phyloP scores from a whole-genome alignment of 2,888 invertebrate genomes.

The Prosapia bicincta region DNA sequence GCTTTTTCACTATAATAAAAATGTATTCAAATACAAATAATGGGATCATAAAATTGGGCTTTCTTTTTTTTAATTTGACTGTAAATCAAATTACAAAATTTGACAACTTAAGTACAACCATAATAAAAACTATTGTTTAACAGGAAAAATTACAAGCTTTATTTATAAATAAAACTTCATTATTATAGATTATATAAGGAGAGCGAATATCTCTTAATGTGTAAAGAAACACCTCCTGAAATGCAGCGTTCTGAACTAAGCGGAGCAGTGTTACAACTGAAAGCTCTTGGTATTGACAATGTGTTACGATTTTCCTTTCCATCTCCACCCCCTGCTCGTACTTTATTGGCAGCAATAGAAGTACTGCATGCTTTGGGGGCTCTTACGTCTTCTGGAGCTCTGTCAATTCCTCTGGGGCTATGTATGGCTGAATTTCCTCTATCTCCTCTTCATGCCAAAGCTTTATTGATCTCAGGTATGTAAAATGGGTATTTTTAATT shows the following conservation, averaged over 20 bases:
- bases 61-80: no score
- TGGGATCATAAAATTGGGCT: no score
- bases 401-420: slow-evolving; percentile 75
- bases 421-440: slow-evolving; percentile 92
- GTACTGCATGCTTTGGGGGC: slow-evolving; percentile 81
- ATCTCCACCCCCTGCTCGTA: slow-evolving; percentile 86
- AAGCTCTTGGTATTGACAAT: slow-evolving; percentile 92
- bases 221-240: slow-evolving; percentile 78
- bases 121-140: background rate
- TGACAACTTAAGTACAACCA: background rate
- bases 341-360: slow-evolving; percentile 80
- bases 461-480: slow-evolving; percentile 72
- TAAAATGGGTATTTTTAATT: no score
- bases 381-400: slow-evolving; percentile 68
- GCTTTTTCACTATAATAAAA: no score
- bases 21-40: no score
- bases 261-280: slow-evolving; percentile 80
- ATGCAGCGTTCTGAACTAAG: slow-evolving; percentile 88
- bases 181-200: slow-evolving; percentile 77
- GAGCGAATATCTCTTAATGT: slow-evolving; percentile 66
- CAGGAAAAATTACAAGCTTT: background rate
- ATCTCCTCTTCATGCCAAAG: slow-evolving; percentile 80
- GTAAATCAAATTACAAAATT: no score
- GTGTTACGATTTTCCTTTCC: slow-evolving; percentile 89
- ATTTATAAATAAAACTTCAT: slow-evolving; percentile 35